Percentiles rank a stretch among this genome's conserved stretches.
Conservation (phyloP, 2,888 invertebrate species). For the Polymixis flavicincta region DNA sequence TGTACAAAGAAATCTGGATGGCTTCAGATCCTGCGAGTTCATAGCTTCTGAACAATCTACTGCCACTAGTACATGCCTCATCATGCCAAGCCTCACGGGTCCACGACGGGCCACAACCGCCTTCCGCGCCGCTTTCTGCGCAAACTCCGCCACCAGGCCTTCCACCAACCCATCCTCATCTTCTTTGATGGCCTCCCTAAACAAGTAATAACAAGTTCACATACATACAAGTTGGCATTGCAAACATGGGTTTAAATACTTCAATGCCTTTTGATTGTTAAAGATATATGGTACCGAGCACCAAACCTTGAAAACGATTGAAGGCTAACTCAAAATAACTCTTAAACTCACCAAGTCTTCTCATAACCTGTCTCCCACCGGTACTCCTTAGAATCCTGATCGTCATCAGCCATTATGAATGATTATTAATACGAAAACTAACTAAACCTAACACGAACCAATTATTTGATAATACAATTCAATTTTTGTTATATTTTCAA, state of each 20-base stretch:
- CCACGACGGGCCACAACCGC: slow-evolving; percentile 93
- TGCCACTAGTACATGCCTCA: slow-evolving; percentile 98
- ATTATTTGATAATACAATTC: neutral
- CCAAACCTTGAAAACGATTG: neutral
- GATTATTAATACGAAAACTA: neutral
- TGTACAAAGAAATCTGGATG: slow-evolving; percentile 96
- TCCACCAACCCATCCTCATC: slow-evolving; percentile 98
- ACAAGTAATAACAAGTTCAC: slow-evolving; percentile 45
- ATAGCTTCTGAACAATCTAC: slow-evolving; percentile 98
- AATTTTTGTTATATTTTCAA: neutral
- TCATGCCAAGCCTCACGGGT: slow-evolving; percentile 98
- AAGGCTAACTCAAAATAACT: neutral
- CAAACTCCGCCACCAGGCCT: slow-evolving; percentile 96
- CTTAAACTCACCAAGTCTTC: slow-evolving; percentile 95
- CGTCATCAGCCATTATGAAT: slow-evolving; percentile 93
- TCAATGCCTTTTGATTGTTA: neutral
- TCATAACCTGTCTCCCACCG: slow-evolving; percentile 99
- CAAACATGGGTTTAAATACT: neutral
- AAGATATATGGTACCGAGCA: neutral
- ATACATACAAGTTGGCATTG: neutral
- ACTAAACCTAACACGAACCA: neutral
- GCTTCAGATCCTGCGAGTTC: slow-evolving; percentile 98
- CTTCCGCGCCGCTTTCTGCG: slow-evolving; percentile 96
- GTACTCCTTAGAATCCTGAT: slow-evolving; percentile 96
- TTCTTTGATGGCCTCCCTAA: slow-evolving; percentile 98